These are phyloP conservation scores for Addax nasomaculatus DNA, from an alignment of 2,113 vertebrate species.

Conservation along the genomic window DNA sequence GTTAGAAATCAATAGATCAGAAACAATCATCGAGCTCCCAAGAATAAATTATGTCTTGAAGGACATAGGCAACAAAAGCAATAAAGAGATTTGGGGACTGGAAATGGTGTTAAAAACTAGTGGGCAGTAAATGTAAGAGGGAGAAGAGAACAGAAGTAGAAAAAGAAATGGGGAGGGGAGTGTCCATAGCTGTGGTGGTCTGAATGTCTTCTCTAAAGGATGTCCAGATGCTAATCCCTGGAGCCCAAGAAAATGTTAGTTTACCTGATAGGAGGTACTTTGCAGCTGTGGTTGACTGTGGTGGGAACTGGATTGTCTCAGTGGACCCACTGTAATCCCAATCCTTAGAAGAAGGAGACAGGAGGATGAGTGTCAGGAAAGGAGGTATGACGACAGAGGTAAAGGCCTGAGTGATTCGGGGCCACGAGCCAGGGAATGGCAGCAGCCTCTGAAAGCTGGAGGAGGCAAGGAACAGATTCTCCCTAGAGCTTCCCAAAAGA, in stretches of 20 bases:
- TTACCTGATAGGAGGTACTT: neutral
- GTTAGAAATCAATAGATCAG: neutral
- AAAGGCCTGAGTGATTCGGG: neutral
- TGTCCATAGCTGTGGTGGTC: neutral
- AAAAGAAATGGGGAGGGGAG: neutral
- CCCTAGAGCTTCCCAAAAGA: neutral
- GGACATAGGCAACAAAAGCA: neutral
- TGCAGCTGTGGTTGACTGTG: neutral
- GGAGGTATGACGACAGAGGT: neutral
- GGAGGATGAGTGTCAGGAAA: neutral
- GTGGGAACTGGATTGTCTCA: neutral
- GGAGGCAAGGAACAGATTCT: neutral
- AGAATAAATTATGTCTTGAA: neutral
- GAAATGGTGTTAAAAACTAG: neutral
- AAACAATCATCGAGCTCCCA: neutral
- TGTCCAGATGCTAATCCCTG: neutral
- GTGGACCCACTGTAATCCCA: neutral
- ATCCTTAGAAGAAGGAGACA: neutral
- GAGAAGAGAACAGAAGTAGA: neutral
- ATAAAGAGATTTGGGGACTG: neutral
- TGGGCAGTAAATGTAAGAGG: neutral
- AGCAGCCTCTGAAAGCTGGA: neutral
- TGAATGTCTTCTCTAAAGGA: neutral
- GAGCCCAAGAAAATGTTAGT: neutral
- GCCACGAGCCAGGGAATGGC: neutral